These are phyloP conservation scores for Oreochromis niloticus DNA, from an alignment of 2,113 vertebrate genomes.

Conservation along the genomic window DNA sequence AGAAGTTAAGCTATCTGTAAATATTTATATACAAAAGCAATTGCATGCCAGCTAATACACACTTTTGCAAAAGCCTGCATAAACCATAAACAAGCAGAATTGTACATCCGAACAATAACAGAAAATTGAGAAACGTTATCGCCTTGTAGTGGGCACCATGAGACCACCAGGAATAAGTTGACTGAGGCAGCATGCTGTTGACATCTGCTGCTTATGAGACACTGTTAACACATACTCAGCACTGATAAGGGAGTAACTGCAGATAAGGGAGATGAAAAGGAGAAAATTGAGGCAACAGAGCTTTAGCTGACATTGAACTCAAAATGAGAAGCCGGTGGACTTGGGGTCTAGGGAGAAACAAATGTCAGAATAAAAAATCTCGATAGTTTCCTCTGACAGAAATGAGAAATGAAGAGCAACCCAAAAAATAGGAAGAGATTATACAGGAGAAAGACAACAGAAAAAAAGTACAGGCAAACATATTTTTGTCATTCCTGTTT, in stretches of 20 bases:
- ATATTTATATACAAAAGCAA: background rate
- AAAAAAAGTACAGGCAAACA: background rate
- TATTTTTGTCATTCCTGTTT: background rate
- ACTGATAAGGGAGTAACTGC: constrained; percentile 47
- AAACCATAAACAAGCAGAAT: background rate
- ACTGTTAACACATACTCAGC: constrained; percentile 46
- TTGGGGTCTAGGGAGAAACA: constrained; percentile 5
- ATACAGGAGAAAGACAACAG: background rate
- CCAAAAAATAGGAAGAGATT: background rate
- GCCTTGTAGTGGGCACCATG: background rate
- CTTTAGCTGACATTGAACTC: constrained; percentile 45
- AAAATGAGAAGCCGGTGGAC: constrained; percentile 32
- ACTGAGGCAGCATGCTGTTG: constrained; percentile 28
- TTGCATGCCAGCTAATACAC: background rate
- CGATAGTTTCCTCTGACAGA: constrained; percentile 5
- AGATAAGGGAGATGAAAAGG: constrained; percentile 60
- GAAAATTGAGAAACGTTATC: constrained; percentile 8
- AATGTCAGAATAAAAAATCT: constrained; percentile 20
- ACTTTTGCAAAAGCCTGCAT: background rate
- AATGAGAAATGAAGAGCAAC: background rate
- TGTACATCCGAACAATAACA: background rate
- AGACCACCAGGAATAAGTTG: constrained; percentile 41
- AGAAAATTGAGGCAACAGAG: constrained; percentile 43
- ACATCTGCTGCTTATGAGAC: constrained; percentile 56
- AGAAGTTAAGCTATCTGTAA: background rate